Conservation (phyloP, 2,113 vertebrate species). For the Dolichallabes microphthalmus region DNA sequence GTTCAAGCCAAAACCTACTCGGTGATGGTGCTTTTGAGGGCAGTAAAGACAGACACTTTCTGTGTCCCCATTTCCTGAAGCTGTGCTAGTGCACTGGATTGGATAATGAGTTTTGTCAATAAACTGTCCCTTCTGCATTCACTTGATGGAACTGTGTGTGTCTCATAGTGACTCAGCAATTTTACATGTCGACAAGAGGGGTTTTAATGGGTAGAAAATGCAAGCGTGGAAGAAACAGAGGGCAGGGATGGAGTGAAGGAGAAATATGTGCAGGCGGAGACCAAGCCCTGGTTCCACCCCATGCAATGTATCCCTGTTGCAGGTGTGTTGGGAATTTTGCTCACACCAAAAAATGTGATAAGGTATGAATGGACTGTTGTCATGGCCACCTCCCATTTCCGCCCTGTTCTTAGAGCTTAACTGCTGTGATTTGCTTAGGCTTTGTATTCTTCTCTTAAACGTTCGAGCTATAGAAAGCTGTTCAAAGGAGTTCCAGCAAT, state of each 20-base stretch:
- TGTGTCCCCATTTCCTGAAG: conserved; percentile 24
- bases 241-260: conserved; percentile 28
- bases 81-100: conserved; percentile 31
- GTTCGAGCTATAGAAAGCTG: conserved; percentile 10
- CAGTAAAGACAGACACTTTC: conserved; percentile 19
- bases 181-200: conserved; percentile 40
- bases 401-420: conserved; percentile 4
- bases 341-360: conserved; percentile 24
- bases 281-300: conserved; percentile 22
- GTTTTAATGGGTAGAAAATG: conserved; percentile 41
- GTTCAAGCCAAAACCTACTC: neutral
- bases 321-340: conserved; percentile 34
- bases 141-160: conserved; percentile 25
- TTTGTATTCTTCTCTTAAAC: neutral
- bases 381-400: conserved; percentile 19
- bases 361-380: conserved; percentile 7
- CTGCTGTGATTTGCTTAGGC: neutral
- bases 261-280: conserved; percentile 31
- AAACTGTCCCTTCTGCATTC: conserved; percentile 34
- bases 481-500: conserved; percentile 2
- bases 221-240: conserved; percentile 31
- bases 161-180: conserved; percentile 47
- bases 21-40: neutral
- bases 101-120: conserved; percentile 42
- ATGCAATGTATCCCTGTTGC: conserved; percentile 23